Conservation (phyloP, 2,113 vertebrate species). For the Tursiops truncatus region DNA sequence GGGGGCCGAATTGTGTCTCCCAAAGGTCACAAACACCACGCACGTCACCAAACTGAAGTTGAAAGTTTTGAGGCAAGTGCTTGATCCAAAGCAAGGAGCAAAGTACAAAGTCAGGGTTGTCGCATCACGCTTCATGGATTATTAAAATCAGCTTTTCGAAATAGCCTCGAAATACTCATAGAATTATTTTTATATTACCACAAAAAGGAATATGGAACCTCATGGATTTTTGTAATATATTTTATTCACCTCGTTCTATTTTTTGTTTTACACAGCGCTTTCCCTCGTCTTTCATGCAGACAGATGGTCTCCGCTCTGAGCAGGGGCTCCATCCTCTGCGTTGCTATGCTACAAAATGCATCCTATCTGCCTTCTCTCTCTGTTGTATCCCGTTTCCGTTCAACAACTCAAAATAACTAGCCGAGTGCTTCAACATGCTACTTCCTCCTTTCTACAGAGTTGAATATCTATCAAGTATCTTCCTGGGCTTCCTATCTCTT, state of each 20-base stretch:
- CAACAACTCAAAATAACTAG: constrained; percentile 92
- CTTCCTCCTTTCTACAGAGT: constrained; percentile 90
- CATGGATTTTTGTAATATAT: neutral
- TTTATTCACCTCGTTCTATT: constrained; percentile 53
- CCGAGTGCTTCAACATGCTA: constrained; percentile 84
- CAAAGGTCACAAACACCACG: neutral
- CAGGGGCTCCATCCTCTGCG: constrained; percentile 82
- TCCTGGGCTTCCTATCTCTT: constrained; percentile 93
- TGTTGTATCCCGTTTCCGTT: constrained; percentile 90
- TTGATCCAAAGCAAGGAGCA: neutral
- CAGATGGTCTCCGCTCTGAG: constrained; percentile 83
- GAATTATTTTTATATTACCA: neutral
- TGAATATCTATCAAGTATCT: constrained; percentile 92
- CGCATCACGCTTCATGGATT: neutral
- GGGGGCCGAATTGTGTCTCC: neutral
- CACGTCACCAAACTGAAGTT: neutral
- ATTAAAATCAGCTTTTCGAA: neutral
- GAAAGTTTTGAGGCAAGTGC: neutral
- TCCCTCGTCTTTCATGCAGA: constrained; percentile 69
- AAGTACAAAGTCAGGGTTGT: neutral
- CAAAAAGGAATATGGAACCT: neutral
- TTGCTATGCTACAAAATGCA: constrained; percentile 87
- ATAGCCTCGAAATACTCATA: neutral
- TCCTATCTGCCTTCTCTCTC: constrained; percentile 92
- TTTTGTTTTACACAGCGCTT: constrained; percentile 68